Evolutionary conservation across 1,140 invertebrate species (phyloP), one percentile per base, ranked within the genome.

Genomic region (Drosophila oshimai): DNA sequence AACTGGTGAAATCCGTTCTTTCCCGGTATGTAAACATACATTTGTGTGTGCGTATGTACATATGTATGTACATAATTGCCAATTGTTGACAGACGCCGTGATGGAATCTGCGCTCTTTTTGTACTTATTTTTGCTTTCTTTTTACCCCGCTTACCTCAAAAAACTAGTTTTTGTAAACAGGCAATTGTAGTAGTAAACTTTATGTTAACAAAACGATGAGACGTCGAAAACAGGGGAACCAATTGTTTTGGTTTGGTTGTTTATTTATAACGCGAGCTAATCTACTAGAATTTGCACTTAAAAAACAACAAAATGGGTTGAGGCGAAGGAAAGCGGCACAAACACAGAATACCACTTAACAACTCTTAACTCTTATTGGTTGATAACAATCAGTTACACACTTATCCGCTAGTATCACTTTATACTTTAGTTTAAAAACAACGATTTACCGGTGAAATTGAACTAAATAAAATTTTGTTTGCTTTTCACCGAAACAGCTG

Each of bases 91-190:
- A 49, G 39, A 24, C 57, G 24, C 13, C 36, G 33, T 31, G 33
- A 51, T 50, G 75, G 49, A 79, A 80, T 62, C 54, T 36, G 53
- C 18, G 39, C 22, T 24, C 34, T 74, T 64, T 73, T 31, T 33
- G 28, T 42, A 28, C 55, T 58, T n/a, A n/a, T n/a, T 70, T 73
- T 31, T 33, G 28, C 47, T 33, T 61, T 58, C 31, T 41, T 61
- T 33, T 24, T 7, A 4, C 17, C 12, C 6, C 2, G 5, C 51
- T 49, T 41, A 54, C 46, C 54, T 44, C 6, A 34, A 17, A 62
- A 81, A 83, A 83, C 77, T 68, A 83, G 78, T 83, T 81, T 73
- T 45, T 2, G n/a, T 42, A 15, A 13, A 33, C 33, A 24, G 26
- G 4, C 31, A 47, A 49, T 42, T 37, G 15, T n/a, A 22, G 9